These are phyloP conservation scores for Seriola aureovittata DNA, from an alignment of 2,113 vertebrate species.

Conservation along the genomic window DNA sequence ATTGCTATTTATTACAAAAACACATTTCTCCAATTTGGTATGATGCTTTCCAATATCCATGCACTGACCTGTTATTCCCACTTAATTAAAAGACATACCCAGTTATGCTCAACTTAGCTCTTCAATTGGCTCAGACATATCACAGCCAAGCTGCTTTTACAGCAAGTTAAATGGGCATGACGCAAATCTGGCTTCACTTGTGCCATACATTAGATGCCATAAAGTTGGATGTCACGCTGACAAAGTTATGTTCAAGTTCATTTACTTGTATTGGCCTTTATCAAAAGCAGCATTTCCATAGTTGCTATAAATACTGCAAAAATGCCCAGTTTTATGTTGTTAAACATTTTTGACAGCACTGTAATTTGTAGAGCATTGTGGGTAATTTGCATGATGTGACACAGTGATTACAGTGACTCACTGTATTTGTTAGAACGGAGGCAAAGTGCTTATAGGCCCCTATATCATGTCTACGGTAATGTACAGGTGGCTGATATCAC, in stretches of 20 bases:
- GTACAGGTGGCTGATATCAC: neutral
- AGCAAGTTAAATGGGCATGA: conserved; percentile 33
- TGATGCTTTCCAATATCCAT: conserved; percentile 59
- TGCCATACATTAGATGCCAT: neutral
- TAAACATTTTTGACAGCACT: neutral
- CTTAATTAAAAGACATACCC: conserved; percentile 63
- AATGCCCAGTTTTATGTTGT: neutral
- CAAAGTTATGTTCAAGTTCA: conserved; percentile 6
- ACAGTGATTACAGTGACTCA: conserved; percentile 3
- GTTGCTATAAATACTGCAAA: neutral
- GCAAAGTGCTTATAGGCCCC: too few species aligned
- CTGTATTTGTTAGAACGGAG: neutral
- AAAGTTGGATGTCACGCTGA: conserved; percentile 3
- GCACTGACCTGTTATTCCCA: conserved; percentile 61
- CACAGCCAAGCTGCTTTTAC: conserved; percentile 25
- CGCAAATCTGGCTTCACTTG: conserved; percentile 4
- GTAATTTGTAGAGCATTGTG: neutral
- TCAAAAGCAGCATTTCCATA: neutral
- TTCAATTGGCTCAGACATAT: conserved; percentile 32
- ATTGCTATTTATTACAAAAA: conserved; percentile 78
- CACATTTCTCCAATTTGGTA: conserved; percentile 65
- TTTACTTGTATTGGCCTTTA: neutral
- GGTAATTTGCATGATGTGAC: neutral
- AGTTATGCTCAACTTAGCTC: conserved; percentile 43
- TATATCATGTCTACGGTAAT: too few species aligned